Evolutionary conservation across 2,888 invertebrate genomes (phyloP).

Genomic region (Dermolepida albohirtum): DNA sequence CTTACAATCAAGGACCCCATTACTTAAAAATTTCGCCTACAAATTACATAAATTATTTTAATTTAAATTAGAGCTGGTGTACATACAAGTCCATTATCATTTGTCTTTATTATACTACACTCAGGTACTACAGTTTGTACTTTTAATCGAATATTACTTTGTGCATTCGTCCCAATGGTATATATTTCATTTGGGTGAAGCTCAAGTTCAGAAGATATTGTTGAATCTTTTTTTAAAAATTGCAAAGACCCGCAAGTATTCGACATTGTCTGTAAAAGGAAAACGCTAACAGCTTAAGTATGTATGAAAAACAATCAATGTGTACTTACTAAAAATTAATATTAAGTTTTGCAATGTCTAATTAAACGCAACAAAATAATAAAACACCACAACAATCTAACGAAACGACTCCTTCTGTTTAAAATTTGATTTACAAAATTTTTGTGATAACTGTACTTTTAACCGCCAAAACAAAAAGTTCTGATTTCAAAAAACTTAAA

Average conservation of each 20-base stretch:
- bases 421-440: slow-evolving; percentile 18
- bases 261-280: not conserved
- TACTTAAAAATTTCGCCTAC: slow-evolving; percentile 61
- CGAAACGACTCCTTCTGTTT: not conserved
- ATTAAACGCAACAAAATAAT: too few relatives aligned
- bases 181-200: slow-evolving; percentile 44
- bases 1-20: slow-evolving; percentile 61
- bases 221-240: slow-evolving; percentile 44
- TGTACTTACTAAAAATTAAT: too few relatives aligned
- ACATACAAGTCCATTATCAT: slow-evolving; percentile 50
- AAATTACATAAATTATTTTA: not conserved
- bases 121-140: slow-evolving; percentile 26
- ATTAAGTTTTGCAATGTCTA: too few relatives aligned
- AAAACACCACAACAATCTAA: not conserved
- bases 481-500: not conserved
- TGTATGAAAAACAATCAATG: too few relatives aligned
- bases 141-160: slow-evolving; percentile 51
- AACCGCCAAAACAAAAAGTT: slow-evolving; percentile 25
- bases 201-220: slow-evolving; percentile 39
- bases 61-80: slow-evolving; percentile 5
- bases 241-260: slow-evolving; percentile 42
- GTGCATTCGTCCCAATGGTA: slow-evolving; percentile 48
- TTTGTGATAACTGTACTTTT: slow-evolving; percentile 24
- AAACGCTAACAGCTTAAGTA: not conserved
- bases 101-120: slow-evolving; percentile 49